Evolutionary conservation across 1,140 invertebrate genomes (phyloP).

Genomic region (Camponotus pennsylvanicus): DNA sequence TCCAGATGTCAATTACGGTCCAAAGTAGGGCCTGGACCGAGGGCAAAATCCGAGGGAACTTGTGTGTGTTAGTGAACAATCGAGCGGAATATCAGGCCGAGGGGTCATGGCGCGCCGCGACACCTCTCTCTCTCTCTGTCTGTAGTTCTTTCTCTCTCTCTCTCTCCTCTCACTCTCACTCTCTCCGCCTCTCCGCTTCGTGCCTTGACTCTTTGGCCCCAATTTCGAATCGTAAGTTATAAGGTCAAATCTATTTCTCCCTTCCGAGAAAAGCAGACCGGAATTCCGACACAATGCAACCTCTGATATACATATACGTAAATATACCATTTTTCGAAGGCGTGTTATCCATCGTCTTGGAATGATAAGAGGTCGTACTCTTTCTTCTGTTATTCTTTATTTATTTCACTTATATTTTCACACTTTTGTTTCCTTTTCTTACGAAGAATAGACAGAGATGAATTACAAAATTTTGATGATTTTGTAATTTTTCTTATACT

Average conservation of each 20-base stretch:
- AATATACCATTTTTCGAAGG: slow-evolving; percentile 18
- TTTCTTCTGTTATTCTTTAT: neutral
- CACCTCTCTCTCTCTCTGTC: slow-evolving; percentile 32
- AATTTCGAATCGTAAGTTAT: slow-evolving; percentile 68
- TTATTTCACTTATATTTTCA: neutral
- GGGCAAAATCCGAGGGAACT: slow-evolving; percentile 73
- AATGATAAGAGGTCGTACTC: slow-evolving; percentile 18
- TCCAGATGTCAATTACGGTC: slow-evolving; percentile 77
- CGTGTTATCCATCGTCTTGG: slow-evolving; percentile 47
- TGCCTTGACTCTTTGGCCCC: slow-evolving; percentile 48
- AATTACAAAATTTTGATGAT: slow-evolving; percentile 1
- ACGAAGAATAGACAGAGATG: neutral
- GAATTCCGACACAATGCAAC: slow-evolving; percentile 26
- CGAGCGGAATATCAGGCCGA: slow-evolving; percentile 23
- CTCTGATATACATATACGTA: slow-evolving; percentile 40
- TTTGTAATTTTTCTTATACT: neutral
- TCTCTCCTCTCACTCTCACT: no score
- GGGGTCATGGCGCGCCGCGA: slow-evolving; percentile 54
- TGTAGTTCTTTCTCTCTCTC: neutral
- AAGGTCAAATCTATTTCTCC: slow-evolving; percentile 57
- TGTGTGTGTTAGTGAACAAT: slow-evolving; percentile 55
- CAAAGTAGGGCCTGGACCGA: slow-evolving; percentile 77
- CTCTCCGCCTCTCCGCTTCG: neutral
- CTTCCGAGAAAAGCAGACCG: slow-evolving; percentile 29
- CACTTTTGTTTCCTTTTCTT: neutral